Conservation (phyloP, 2,113 vertebrate genomes). For the Poecile atricapillus region DNA sequence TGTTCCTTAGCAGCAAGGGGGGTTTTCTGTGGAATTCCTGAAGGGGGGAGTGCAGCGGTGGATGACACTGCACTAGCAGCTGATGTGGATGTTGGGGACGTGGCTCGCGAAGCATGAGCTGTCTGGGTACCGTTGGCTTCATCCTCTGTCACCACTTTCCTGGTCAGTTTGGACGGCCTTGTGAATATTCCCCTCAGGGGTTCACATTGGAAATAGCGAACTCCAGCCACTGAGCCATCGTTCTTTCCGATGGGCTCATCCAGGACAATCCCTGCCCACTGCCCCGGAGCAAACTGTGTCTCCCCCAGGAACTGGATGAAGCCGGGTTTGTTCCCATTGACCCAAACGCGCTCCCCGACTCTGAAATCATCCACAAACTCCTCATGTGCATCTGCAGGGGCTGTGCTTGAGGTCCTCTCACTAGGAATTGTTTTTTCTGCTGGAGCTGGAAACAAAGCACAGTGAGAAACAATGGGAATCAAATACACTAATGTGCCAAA, state of each 20-base stretch:
- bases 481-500: not conserved
- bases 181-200: slow-evolving; percentile 93
- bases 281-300: slow-evolving; percentile 94
- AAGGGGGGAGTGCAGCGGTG: slow-evolving; percentile 22
- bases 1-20: slow-evolving; percentile 66
- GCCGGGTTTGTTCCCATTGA: slow-evolving; percentile 95
- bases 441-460: slow-evolving; percentile 56
- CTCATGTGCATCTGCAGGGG: slow-evolving; percentile 71
- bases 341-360: slow-evolving; percentile 95
- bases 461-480: not conserved
- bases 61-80: slow-evolving; percentile 59
- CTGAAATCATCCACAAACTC: slow-evolving; percentile 85
- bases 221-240: slow-evolving; percentile 92
- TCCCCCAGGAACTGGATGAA: slow-evolving; percentile 94
- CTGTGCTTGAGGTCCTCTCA: slow-evolving; percentile 71
- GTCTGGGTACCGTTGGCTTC: slow-evolving; percentile 86
- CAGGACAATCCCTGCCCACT: slow-evolving; percentile 96
- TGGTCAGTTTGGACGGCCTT: slow-evolving; percentile 89
- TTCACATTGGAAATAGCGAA: slow-evolving; percentile 96
- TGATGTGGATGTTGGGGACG: slow-evolving; percentile 82
- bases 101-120: slow-evolving; percentile 75
- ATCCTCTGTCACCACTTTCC: slow-evolving; percentile 78
- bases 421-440: slow-evolving; percentile 68
- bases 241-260: slow-evolving; percentile 98
- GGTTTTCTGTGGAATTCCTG: slow-evolving; percentile 67